Evolutionary conservation across 2,888 invertebrate species (phyloP).

Genomic region (Caenorhabditis sp.): DNA sequence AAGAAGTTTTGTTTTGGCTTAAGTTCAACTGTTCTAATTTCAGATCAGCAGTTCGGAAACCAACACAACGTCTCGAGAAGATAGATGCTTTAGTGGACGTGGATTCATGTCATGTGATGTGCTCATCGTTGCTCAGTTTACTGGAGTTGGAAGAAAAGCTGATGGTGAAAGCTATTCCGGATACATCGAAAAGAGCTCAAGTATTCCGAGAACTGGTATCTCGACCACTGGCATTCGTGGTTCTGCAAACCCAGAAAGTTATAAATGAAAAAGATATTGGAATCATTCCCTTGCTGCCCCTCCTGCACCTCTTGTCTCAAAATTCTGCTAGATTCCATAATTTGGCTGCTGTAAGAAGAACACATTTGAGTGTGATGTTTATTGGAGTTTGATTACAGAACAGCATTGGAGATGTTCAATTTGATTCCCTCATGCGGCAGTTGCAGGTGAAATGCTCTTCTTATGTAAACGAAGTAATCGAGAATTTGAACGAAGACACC

Average conservation of each 20-base stretch:
- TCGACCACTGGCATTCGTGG: slow-evolving; percentile 65
- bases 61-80: slow-evolving; percentile 44
- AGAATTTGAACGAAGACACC: slow-evolving; percentile 67
- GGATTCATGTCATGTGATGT: slow-evolving; percentile 65
- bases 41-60: slow-evolving; percentile 48
- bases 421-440: slow-evolving; percentile 69
- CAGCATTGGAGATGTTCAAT: slow-evolving; percentile 66
- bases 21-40: neutral
- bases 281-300: slow-evolving; percentile 70
- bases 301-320: slow-evolving; percentile 70
- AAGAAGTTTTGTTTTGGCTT: neutral
- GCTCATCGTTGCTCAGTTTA: slow-evolving; percentile 64
- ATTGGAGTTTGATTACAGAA: slow-evolving; percentile 61
- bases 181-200: slow-evolving; percentile 71
- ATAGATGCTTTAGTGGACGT: slow-evolving; percentile 58
- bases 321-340: slow-evolving; percentile 72
- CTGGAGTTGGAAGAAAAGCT: slow-evolving; percentile 69
- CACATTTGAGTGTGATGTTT: neutral
- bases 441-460: slow-evolving; percentile 69
- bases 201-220: slow-evolving; percentile 74
- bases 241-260: slow-evolving; percentile 63
- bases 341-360: slow-evolving; percentile 66
- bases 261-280: slow-evolving; percentile 68
- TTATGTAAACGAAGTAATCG: slow-evolving; percentile 68
- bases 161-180: slow-evolving; percentile 71